phyloP scores from a whole-genome alignment of 2,113 vertebrate species.

The Sturnira hondurensis region DNA sequence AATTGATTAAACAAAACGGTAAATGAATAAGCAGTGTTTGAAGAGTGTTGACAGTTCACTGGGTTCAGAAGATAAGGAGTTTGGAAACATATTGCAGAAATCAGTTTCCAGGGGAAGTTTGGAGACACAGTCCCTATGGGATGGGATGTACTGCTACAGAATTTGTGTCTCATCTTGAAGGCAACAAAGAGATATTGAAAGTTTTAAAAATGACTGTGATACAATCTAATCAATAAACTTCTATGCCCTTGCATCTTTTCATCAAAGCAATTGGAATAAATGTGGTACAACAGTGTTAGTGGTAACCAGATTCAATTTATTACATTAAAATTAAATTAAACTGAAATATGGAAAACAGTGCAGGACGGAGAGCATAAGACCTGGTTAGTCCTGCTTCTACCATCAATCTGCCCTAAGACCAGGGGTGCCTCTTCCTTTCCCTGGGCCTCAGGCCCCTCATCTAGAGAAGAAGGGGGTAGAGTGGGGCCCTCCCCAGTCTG shows the following conservation, averaged over 20 bases:
- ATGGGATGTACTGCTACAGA: neutral
- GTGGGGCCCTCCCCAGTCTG: neutral
- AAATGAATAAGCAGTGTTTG: neutral
- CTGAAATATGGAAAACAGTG: neutral
- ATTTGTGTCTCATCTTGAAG: neutral
- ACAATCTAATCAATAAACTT: neutral
- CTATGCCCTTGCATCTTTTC: neutral
- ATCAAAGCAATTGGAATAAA: constrained; percentile 1
- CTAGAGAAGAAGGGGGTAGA: neutral
- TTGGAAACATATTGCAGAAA: neutral
- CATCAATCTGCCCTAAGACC: neutral
- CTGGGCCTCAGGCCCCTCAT: neutral
- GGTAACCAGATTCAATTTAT: neutral
- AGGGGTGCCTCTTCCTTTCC: neutral
- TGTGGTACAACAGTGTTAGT: neutral
- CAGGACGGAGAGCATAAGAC: neutral
- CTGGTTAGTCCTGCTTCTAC: neutral
- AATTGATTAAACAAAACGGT: neutral
- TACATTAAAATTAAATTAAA: constrained; percentile 34
- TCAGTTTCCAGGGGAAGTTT: neutral
- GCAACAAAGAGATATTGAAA: neutral
- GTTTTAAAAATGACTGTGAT: neutral
- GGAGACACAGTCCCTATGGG: neutral
- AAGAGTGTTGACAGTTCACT: neutral
- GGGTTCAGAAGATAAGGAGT: neutral